Conservation (phyloP, 2,888 invertebrate species). For the Aricia artaxerxes region DNA sequence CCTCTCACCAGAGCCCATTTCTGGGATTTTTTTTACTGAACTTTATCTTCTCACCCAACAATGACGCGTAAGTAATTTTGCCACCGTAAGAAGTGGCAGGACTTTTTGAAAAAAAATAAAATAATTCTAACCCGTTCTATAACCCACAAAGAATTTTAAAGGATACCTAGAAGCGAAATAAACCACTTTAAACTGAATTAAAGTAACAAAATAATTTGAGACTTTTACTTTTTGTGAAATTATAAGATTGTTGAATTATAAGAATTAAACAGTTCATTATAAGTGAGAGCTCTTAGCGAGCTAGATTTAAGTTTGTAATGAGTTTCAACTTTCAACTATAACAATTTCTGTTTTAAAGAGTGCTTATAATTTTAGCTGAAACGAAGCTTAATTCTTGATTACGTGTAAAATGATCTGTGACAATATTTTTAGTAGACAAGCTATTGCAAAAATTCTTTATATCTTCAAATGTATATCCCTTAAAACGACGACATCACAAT, state of each 20-base stretch:
- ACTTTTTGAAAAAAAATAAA: too few species aligned
- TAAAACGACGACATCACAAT: background rate
- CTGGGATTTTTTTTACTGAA: too few species aligned
- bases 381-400: background rate
- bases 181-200: background rate
- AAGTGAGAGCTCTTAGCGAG: slow-evolving; percentile 6
- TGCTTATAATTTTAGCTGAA: background rate
- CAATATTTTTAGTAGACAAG: background rate
- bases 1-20: background rate
- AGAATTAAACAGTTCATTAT: slow-evolving; percentile 26
- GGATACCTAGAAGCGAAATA: too few species aligned
- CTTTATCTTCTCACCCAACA: too few species aligned
- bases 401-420: background rate
- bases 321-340: slow-evolving; percentile 16
- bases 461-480: too few species aligned
- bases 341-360: slow-evolving; percentile 10
- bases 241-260: slow-evolving; percentile 13
- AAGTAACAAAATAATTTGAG: background rate
- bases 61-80: too few species aligned
- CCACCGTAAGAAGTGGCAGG: too few species aligned
- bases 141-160: too few species aligned
- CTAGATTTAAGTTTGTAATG: slow-evolving; percentile 21
- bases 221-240: background rate
- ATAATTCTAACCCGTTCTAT: too few species aligned
- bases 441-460: background rate